Percentiles rank a stretch among this genome's conserved stretches.
Conservation (phyloP, 1,140 invertebrate genomes). For the Papilio helenus region DNA sequence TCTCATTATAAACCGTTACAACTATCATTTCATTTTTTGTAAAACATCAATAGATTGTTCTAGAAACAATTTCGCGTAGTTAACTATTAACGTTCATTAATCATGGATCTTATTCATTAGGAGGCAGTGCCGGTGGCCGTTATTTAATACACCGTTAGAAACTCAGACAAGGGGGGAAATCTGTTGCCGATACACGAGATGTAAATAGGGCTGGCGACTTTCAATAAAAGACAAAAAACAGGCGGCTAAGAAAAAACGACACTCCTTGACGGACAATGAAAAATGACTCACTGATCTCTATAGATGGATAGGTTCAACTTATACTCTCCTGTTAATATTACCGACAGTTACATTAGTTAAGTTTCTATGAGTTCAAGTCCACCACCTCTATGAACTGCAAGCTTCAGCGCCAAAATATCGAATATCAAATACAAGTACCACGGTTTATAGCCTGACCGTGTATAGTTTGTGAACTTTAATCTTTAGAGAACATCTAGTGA, state of each 20-base stretch:
- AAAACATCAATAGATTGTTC: not conserved
- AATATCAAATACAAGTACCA: no score
- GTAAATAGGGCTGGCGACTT: not conserved
- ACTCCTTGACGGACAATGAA: not conserved
- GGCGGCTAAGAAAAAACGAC: not conserved
- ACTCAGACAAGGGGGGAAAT: constrained; percentile 4
- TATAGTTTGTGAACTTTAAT: no score
- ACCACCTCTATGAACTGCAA: no score
- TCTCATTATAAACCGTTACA: constrained; percentile 3
- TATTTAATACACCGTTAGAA: constrained; percentile 26
- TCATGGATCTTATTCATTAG: not conserved
- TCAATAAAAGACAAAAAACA: not conserved
- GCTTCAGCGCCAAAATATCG: no score
- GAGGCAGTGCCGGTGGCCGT: constrained; percentile 5
- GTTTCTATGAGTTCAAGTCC: no score
- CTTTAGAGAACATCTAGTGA: no score
- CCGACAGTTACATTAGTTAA: no score
- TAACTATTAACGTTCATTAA: constrained; percentile 4
- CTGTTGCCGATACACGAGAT: constrained; percentile 7
- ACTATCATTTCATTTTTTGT: constrained; percentile 6
- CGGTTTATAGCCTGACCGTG: no score
- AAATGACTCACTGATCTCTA: not conserved
- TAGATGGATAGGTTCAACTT: no score
- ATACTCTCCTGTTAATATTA: no score
- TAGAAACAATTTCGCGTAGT: not conserved